Evolutionary conservation across 2,888 invertebrate genomes (phyloP).

Genomic region (Timema podura): DNA sequence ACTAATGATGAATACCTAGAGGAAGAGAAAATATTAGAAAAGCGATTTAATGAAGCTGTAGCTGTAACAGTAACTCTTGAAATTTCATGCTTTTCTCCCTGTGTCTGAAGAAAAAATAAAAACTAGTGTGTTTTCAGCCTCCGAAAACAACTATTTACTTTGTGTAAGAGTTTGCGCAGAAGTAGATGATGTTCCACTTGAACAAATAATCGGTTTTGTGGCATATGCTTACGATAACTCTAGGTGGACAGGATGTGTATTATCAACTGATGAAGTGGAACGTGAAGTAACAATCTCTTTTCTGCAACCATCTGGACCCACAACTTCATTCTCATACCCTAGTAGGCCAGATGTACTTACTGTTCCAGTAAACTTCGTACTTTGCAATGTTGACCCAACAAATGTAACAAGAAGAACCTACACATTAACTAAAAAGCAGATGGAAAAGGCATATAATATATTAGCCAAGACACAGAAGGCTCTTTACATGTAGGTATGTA

Average conservation of each 20-base stretch:
- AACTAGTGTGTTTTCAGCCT: constrained; percentile 5
- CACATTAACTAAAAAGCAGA: background rate
- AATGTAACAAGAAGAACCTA: background rate
- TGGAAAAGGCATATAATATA: background rate
- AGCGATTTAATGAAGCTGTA: constrained; percentile 4
- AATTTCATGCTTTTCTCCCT: constrained; percentile 14
- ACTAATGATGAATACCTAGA: constrained; percentile 16
- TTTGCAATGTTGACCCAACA: constrained; percentile 6
- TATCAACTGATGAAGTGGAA: constrained; percentile 14
- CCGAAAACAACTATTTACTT: background rate
- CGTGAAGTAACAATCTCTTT: constrained; percentile 8
- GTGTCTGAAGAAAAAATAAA: background rate
- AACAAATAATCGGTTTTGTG: constrained; percentile 3
- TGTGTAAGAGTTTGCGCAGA: background rate
- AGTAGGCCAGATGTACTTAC: background rate
- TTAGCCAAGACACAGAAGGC: background rate
- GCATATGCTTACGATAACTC: constrained; percentile 6
- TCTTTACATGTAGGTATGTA: background rate
- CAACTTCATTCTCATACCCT: background rate
- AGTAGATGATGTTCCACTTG: constrained; percentile 6
- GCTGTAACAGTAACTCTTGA: constrained; percentile 13
- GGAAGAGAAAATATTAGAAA: constrained; percentile 15
- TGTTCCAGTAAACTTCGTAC: constrained; percentile 4
- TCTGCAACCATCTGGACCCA: no score
- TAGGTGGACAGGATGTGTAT: background rate